Percentiles rank a stretch among this genome's conserved stretches.
These are phyloP conservation scores for Rhinatrema bivittatum DNA, from an alignment of 2,797 vertebrate genomes.

Conservation along the genomic window DNA sequence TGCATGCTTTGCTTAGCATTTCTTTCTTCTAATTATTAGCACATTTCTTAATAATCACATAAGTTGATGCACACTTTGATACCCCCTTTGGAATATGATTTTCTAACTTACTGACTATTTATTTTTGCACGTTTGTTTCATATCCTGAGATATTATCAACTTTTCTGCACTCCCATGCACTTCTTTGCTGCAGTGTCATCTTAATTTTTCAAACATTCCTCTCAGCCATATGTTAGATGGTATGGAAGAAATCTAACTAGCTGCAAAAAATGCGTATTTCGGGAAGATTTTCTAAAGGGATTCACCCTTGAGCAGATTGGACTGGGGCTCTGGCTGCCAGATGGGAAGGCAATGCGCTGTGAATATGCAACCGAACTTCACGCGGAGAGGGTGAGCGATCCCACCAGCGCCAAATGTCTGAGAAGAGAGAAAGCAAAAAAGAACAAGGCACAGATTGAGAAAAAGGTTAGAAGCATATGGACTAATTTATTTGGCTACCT, in stretches of 20 bases:
- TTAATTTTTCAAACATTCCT: neutral
- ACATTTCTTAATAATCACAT: no score
- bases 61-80: no score
- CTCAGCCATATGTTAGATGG: neutral
- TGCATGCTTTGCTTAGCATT: no score
- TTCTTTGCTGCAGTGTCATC: neutral
- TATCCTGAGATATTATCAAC: conserved; percentile 3
- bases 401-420: neutral
- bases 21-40: no score
- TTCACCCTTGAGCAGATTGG: neutral
- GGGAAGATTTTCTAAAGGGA: conserved; percentile 7
- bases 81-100: no score
- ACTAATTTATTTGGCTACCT: conserved; percentile 10
- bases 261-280: conserved; percentile 5
- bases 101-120: conserved; percentile 1
- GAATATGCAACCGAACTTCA: neutral
- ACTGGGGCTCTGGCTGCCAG: conserved; percentile 1
- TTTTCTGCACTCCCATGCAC: no score
- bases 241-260: neutral
- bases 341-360: neutral
- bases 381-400: neutral
- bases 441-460: conserved; percentile 1
- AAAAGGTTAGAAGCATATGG: conserved; percentile 15
- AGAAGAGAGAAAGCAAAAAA: conserved; percentile 4
- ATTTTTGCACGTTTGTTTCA: neutral